Percentiles rank a stretch among this genome's conserved stretches.
phyloP scores from a whole-genome alignment of 2,113 vertebrate species.

The Drymodes brunneopygia region DNA sequence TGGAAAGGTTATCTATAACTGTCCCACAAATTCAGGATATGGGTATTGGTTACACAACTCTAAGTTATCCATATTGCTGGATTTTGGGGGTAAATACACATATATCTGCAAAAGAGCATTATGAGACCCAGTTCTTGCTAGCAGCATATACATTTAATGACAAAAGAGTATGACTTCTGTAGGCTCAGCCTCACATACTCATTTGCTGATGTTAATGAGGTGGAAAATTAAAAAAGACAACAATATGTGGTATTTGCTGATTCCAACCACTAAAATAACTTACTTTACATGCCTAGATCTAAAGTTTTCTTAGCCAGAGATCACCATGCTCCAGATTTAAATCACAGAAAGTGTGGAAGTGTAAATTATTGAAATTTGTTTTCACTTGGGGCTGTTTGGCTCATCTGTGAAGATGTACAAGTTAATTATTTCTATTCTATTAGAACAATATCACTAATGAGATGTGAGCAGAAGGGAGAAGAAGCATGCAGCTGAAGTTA shows the following conservation, averaged over 20 bases:
- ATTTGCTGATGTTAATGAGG: constrained; percentile 61
- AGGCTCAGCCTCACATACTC: constrained; percentile 16
- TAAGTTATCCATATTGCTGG: neutral
- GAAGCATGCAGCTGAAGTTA: neutral
- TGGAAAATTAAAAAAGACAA: constrained; percentile 71
- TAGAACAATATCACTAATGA: neutral
- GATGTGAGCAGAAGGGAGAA: neutral
- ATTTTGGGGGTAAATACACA: neutral
- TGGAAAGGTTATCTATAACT: neutral
- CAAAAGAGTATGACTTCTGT: neutral
- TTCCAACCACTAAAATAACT: neutral
- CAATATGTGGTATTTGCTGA: constrained; percentile 15
- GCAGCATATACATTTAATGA: constrained; percentile 37
- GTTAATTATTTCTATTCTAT: constrained; percentile 49
- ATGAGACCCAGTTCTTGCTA: neutral
- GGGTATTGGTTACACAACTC: neutral
- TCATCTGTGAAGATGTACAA: neutral
- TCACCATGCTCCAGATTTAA: neutral
- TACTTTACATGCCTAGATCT: neutral
- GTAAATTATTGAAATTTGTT: neutral
- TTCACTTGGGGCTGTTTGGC: neutral
- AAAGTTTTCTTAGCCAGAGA: neutral
- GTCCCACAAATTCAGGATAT: neutral
- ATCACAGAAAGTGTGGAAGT: neutral
- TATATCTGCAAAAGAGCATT: neutral